Conservation (phyloP, 2,888 invertebrate species). For the Leptogaster cylindrica region DNA sequence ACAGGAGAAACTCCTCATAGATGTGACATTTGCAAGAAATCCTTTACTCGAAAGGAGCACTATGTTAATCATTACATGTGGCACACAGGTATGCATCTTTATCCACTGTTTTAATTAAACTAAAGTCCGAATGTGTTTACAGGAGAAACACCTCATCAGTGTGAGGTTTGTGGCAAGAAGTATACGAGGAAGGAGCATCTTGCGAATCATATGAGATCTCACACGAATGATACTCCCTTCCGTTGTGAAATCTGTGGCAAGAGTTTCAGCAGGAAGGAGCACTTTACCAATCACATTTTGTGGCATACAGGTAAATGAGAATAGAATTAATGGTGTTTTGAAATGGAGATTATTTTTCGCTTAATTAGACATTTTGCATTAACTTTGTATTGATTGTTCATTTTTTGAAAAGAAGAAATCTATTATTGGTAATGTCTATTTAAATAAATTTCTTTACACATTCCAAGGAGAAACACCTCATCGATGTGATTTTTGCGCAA, state of each 20-base stretch:
- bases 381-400: too few relatives aligned
- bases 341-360: too few relatives aligned
- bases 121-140: too few relatives aligned
- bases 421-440: not conserved
- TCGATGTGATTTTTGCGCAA: slow-evolving; percentile 84
- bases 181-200: slow-evolving; percentile 89
- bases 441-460: slow-evolving; percentile 1
- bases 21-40: slow-evolving; percentile 85
- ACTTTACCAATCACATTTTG: slow-evolving; percentile 88
- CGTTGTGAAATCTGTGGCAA: slow-evolving; percentile 88
- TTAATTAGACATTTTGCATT: too few relatives aligned
- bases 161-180: slow-evolving; percentile 86
- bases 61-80: slow-evolving; percentile 81
- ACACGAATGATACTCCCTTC: slow-evolving; percentile 87
- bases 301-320: slow-evolving; percentile 86
- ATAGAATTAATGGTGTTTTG: slow-evolving; percentile 68
- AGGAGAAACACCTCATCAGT: slow-evolving; percentile 88
- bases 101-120: not conserved
- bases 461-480: slow-evolving; percentile 76
- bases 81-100: slow-evolving; percentile 65
- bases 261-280: slow-evolving; percentile 87
- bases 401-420: too few relatives aligned
- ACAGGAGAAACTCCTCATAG: slow-evolving; percentile 85
- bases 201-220: slow-evolving; percentile 86
- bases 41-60: slow-evolving; percentile 86